A percentile compares a stretch with the other conserved stretches of the same genome.
These are phyloP conservation scores for Trichonephila clavata DNA, from an alignment of 1,140 invertebrate species.

Conservation along the genomic window DNA sequence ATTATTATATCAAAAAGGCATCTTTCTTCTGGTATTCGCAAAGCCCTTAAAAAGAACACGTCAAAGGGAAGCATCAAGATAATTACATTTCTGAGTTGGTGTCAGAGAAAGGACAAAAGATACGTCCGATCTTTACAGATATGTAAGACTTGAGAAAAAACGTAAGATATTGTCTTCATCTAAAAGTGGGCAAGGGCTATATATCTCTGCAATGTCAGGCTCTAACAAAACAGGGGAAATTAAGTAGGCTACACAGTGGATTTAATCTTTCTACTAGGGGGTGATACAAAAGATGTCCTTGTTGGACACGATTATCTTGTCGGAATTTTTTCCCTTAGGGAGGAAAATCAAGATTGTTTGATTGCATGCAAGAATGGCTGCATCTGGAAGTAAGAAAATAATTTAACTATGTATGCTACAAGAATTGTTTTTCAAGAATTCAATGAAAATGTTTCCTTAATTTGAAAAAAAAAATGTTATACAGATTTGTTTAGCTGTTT, in stretches of 20 bases:
- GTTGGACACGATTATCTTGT: constrained; percentile 1
- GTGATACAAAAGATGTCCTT: not conserved
- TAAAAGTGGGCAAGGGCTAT: not conserved
- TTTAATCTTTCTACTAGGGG: not conserved
- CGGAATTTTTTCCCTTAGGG: not conserved
- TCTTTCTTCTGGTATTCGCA: not conserved
- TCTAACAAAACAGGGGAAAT: constrained; percentile 44
- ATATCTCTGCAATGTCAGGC: not conserved
- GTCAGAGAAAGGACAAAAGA: constrained; percentile 50
- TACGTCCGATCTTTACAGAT: constrained; percentile 44
- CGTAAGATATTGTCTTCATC: not conserved
- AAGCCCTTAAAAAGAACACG: constrained; percentile 6
- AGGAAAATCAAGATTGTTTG: not conserved
- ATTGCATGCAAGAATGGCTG: not conserved
- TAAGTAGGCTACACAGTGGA: not conserved
- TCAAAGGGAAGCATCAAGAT: constrained; percentile 35
- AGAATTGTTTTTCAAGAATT: too few relatives aligned
- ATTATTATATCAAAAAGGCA: not conserved
- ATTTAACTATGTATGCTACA: too few relatives aligned
- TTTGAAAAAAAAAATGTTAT: too few relatives aligned
- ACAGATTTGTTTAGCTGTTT: too few relatives aligned
- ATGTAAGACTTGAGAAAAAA: constrained; percentile 27
- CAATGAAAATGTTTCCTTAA: too few relatives aligned
- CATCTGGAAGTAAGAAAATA: too few relatives aligned
- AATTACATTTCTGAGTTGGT: constrained; percentile 48